phyloP scores from a whole-genome alignment of 2,888 invertebrate species.

The Chymomyza procnemis region DNA sequence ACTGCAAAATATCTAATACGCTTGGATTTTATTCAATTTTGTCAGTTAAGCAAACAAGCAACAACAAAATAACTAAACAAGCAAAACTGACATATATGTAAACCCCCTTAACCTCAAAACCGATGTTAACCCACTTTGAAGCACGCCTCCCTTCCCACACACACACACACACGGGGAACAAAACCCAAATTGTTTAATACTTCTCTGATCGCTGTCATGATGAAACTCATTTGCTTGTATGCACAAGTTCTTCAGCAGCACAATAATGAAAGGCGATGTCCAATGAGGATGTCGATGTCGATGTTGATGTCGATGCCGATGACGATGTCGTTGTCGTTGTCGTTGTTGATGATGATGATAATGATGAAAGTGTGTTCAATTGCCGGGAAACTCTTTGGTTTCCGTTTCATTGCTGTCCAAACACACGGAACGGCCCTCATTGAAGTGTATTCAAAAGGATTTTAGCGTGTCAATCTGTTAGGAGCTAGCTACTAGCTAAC shows the following conservation, averaged over 20 bases:
- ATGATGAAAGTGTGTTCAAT: constrained; percentile 52
- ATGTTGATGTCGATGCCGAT: constrained; percentile 3
- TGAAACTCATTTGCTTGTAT: constrained; percentile 47
- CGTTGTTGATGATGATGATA: constrained; percentile 19
- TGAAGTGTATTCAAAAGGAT: constrained; percentile 17
- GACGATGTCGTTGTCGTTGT: constrained; percentile 12
- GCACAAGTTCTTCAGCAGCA: constrained; percentile 29
- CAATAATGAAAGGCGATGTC: constrained; percentile 1
- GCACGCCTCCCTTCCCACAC: constrained; percentile 2
- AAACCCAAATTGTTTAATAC: constrained; percentile 42
- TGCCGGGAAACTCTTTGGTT: constrained; percentile 60
- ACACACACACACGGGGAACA: not conserved
- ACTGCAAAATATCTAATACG: constrained; percentile 48
- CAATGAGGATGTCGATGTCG: constrained; percentile 13
- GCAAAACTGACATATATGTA: constrained; percentile 24
- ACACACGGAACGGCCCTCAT: constrained; percentile 16
- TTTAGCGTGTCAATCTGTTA: constrained; percentile 8
- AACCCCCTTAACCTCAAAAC: not conserved
- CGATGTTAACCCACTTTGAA: not conserved
- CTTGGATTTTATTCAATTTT: constrained; percentile 32
- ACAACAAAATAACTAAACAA: not conserved
- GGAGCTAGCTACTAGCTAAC: not conserved
- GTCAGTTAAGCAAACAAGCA: constrained; percentile 24
- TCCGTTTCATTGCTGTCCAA: constrained; percentile 58
- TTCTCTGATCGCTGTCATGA: constrained; percentile 47